Base-by-base conservation (phyloP, 2,113 vertebrate species). In the Anguilla japonica region DNA sequence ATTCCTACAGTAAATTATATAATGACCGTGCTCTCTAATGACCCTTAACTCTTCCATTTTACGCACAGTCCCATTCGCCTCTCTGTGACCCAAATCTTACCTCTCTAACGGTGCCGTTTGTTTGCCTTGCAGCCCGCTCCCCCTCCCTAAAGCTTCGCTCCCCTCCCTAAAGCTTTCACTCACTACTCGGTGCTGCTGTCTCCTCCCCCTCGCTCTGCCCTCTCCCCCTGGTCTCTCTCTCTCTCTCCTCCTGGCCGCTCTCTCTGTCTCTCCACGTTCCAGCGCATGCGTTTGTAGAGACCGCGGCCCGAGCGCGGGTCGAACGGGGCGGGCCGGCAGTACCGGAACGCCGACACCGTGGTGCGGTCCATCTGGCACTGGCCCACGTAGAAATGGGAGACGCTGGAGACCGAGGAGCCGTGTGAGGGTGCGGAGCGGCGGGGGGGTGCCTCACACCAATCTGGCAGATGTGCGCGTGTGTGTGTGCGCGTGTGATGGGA, bases 231-330 rank as follows among this genome's bases (percentile, higher is more conserved):
- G 1, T 46, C 3, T 14, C 8, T 43, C 87, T 63, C 85, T 1
- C 11, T 82, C 83, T 83, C 89, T 88, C n/a, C 50, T 46, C 46
- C 34, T 1, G 34, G 67, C 14, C 41, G 34, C 43, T 85, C 39
- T n/a, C 67, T 53, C 29, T 85, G 87, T 56, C 84, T 88, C 84
- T 94, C 94, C 82, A 98, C 94, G 8, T 97, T 97, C 97, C 97
- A 97, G 46, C 97, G 96, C 95, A 98, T 97, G 88, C 95, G 94
- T 91, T 97, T 97, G 89, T 95, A 96, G 71, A 96, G 93, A n/a
- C 94, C 91, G 0, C 89, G 50, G 26, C 40, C 26, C 0, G 57
- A 16, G 57, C 57, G 6, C 5, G 79, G 90, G 86, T 94, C 83
- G 90, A 95, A 97, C 0, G 96, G 94, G 0, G 91, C 89, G 0